phyloP scores from a whole-genome alignment of 1,140 invertebrate genomes.

The Danaus melanippus region DNA sequence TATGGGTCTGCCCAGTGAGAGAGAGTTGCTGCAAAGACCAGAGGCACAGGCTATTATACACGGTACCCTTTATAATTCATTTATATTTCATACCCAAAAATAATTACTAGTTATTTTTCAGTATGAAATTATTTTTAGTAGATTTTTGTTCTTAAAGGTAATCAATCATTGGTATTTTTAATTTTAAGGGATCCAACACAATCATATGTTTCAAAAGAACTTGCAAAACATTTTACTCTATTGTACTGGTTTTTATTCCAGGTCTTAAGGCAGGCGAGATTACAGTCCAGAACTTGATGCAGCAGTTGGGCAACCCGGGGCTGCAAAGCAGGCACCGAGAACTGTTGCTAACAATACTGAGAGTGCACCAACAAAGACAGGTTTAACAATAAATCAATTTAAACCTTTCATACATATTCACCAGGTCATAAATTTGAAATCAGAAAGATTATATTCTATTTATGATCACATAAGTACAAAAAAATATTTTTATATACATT shows the following conservation, averaged over 20 bases:
- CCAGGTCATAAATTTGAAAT: too few relatives aligned
- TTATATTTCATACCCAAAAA: too few relatives aligned
- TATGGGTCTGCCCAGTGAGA: conserved; percentile 31
- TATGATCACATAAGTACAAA: too few relatives aligned
- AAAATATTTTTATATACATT: too few relatives aligned
- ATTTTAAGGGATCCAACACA: too few relatives aligned
- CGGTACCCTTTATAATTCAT: conserved; percentile 50
- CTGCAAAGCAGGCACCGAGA: conserved; percentile 82
- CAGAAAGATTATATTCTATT: too few relatives aligned
- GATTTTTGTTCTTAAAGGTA: too few relatives aligned
- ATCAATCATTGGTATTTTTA: too few relatives aligned
- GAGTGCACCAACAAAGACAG: conserved; percentile 70
- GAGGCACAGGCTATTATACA: conserved; percentile 83
- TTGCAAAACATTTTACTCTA: neutral
- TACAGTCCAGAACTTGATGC: conserved; percentile 80
- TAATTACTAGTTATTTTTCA: too few relatives aligned
- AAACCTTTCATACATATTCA: too few relatives aligned
- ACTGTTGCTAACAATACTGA: conserved; percentile 78
- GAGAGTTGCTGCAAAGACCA: conserved; percentile 78
- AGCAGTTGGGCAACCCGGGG: conserved; percentile 81
- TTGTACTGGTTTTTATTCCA: conserved; percentile 28
- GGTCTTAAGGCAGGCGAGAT: conserved; percentile 81
- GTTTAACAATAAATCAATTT: conserved; percentile 14
- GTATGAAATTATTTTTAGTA: too few relatives aligned
- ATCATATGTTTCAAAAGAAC: too few relatives aligned